Evolutionary conservation across 2,888 invertebrate genomes (phyloP).

Genomic region (Pardosa pseudoannulata): DNA sequence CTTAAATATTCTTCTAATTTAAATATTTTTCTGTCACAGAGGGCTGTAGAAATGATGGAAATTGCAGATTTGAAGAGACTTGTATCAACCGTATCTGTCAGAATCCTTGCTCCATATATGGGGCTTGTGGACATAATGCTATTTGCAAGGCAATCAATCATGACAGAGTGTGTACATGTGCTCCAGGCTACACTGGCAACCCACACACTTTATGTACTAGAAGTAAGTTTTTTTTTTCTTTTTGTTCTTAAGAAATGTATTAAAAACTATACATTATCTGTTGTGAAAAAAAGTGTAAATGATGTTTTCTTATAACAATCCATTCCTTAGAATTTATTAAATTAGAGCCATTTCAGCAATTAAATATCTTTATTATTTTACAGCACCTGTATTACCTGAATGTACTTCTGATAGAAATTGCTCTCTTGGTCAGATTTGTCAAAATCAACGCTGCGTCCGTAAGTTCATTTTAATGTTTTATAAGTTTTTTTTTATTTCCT

Average conservation of each 20-base stretch:
- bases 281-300: too few relatives aligned
- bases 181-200: constrained; percentile 92
- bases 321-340: too few relatives aligned
- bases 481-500: too few relatives aligned
- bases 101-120: constrained; percentile 90
- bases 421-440: constrained; percentile 90
- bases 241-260: too few relatives aligned
- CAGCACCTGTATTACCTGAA: constrained; percentile 78
- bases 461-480: not conserved
- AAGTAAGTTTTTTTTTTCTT: constrained; percentile 82
- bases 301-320: too few relatives aligned
- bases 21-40: constrained; percentile 65
- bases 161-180: constrained; percentile 94
- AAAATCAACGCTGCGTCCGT: constrained; percentile 77
- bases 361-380: not conserved
- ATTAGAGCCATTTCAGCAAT: too few relatives aligned
- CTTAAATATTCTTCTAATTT: too few relatives aligned
- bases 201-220: constrained; percentile 89
- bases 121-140: constrained; percentile 83
- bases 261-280: too few relatives aligned
- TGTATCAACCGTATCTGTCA: constrained; percentile 89
- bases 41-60: constrained; percentile 86
- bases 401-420: constrained; percentile 90
- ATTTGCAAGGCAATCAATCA: constrained; percentile 85
- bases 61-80: constrained; percentile 87